Evolutionary conservation across 2,888 invertebrate species (phyloP).

Genomic region (Amblyteles armatorius): DNA sequence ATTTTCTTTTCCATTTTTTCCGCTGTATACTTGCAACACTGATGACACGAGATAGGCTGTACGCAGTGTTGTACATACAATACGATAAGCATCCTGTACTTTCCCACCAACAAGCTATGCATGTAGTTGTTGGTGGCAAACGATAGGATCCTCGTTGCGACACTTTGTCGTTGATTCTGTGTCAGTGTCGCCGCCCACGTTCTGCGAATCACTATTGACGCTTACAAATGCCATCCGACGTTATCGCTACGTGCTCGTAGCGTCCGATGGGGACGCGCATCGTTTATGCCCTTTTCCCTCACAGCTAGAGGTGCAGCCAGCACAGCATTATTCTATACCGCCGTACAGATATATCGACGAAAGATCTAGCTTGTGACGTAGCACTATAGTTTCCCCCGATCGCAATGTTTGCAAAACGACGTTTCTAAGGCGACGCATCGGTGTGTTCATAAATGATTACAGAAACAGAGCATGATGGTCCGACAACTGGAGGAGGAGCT

Average conservation of each 20-base stretch:
- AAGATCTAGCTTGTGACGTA: neutral
- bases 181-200: constrained; percentile 33
- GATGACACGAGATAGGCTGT: too few relatives aligned
- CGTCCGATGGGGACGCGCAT: neutral
- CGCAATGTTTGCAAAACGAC: constrained; percentile 23
- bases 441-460: constrained; percentile 80
- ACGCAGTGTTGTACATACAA: neutral
- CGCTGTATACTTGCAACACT: too few relatives aligned
- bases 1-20: too few relatives aligned
- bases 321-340: neutral
- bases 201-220: constrained; percentile 47
- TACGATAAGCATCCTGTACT: neutral
- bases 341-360: neutral
- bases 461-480: constrained; percentile 98
- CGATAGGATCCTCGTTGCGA: constrained; percentile 14
- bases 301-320: neutral
- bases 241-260: constrained; percentile 21
- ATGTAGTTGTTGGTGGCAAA: constrained; percentile 3
- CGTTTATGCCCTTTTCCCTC: constrained; percentile 18
- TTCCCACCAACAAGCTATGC: neutral
- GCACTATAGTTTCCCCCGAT: constrained; percentile 1
- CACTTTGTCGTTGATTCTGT: constrained; percentile 14
- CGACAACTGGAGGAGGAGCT: constrained; percentile 97
- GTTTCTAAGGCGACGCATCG: constrained; percentile 58
- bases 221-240: constrained; percentile 16